Conservation (phyloP, 2,113 vertebrate species). For the Passer domesticus region DNA sequence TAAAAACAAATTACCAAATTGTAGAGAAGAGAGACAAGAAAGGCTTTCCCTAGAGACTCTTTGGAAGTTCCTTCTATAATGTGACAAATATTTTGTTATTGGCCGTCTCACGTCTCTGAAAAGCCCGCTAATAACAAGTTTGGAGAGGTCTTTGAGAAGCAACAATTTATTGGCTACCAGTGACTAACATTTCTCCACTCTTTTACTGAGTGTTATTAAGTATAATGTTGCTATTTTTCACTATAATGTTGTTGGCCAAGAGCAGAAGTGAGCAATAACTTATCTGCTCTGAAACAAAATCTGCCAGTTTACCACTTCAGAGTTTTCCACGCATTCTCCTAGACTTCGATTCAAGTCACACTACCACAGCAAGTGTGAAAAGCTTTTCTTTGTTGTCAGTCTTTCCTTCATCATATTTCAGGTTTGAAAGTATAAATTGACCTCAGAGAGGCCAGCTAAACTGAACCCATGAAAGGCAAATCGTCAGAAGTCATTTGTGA, state of each 20-base stretch:
- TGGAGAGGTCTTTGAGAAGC: not conserved
- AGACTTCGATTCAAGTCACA: not conserved
- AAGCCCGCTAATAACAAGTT: not conserved
- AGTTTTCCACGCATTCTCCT: not conserved
- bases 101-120: not conserved
- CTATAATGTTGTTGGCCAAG: not conserved
- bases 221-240: not conserved
- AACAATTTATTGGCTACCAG: not conserved
- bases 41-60: not conserved
- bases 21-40: not conserved
- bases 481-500: not conserved
- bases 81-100: not conserved
- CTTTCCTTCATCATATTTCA: not conserved
- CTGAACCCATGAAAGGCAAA: not conserved
- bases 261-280: not conserved
- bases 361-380: not conserved
- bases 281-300: not conserved
- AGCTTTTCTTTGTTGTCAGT: not conserved
- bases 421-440: not conserved
- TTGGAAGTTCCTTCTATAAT: not conserved
- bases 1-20: not conserved
- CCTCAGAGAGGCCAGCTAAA: not conserved
- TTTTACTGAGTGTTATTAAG: not conserved
- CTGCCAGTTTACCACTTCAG: not conserved
- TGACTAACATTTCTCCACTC: not conserved